Evolutionary conservation across 2,113 vertebrate genomes (phyloP).

Genomic region (Cricetomys ansorgei): DNA sequence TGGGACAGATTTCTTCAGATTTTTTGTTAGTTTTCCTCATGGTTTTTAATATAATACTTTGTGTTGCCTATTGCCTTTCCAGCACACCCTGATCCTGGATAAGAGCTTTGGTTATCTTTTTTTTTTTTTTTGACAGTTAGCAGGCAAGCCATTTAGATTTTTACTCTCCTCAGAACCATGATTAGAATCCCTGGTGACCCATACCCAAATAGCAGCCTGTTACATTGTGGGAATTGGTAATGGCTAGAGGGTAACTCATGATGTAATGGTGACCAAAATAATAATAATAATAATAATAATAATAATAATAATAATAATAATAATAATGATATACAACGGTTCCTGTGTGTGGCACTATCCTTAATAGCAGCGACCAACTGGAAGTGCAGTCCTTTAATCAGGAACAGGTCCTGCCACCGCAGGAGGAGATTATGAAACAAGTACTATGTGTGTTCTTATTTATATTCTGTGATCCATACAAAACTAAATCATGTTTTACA

Average conservation of each 20-base stretch:
- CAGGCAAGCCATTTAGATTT: background rate
- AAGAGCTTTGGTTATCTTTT: constrained; percentile 6
- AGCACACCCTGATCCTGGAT: background rate
- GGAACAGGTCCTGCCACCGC: constrained; percentile 23
- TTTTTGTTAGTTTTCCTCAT: constrained; percentile 7
- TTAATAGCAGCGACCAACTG: background rate
- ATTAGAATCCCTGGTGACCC: background rate
- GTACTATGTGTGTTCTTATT: background rate
- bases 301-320: no score
- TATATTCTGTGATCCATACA: constrained; percentile 12
- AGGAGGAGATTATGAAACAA: constrained; percentile 1
- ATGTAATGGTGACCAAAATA: constrained; percentile 61
- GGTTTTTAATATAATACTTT: background rate
- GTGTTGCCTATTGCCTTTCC: background rate
- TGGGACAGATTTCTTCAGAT: constrained; percentile 6
- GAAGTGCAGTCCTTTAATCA: background rate
- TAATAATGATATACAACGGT: constrained; percentile 12
- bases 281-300: no score
- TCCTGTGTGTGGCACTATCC: constrained; percentile 57
- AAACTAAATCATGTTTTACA: constrained; percentile 1
- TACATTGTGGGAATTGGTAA: constrained; percentile 45
- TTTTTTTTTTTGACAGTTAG: background rate
- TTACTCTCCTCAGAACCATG: background rate
- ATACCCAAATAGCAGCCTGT: constrained; percentile 45
- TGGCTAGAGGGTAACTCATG: constrained; percentile 51